These are phyloP conservation scores for Formica exsecta DNA, from an alignment of 1,140 invertebrate species.

Conservation along the genomic window DNA sequence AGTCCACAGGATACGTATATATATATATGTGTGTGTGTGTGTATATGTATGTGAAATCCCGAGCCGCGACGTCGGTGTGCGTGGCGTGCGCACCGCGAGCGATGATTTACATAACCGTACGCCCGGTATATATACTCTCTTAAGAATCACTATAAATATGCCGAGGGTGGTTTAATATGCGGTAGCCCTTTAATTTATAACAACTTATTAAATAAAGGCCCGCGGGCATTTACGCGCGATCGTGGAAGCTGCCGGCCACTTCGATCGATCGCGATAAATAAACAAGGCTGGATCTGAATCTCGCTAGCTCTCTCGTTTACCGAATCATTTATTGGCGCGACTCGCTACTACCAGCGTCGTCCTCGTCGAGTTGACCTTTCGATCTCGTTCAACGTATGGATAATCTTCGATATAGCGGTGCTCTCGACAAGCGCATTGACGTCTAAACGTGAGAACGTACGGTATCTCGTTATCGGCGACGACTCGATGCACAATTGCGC, in stretches of 20 bases:
- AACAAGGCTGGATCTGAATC: slow-evolving; percentile 46
- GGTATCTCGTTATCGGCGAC: slow-evolving; percentile 41
- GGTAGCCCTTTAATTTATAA: slow-evolving; percentile 83
- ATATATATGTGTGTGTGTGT: background rate
- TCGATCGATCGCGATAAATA: slow-evolving; percentile 76
- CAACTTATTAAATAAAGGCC: slow-evolving; percentile 82
- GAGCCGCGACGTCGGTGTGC: background rate
- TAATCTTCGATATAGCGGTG: slow-evolving; percentile 9
- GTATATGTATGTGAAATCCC: background rate
- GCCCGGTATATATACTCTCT: slow-evolving; percentile 60
- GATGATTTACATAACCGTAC: slow-evolving; percentile 75
- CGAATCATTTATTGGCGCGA: slow-evolving; percentile 57
- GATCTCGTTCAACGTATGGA: too few relatives aligned
- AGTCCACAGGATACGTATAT: slow-evolving; percentile 4
- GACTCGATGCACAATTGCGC: slow-evolving; percentile 77
- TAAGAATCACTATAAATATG: slow-evolving; percentile 81
- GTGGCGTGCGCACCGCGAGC: slow-evolving; percentile 39
- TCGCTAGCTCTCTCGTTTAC: slow-evolving; percentile 58
- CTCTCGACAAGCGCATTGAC: slow-evolving; percentile 34
- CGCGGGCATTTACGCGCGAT: slow-evolving; percentile 71
- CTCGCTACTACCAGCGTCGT: slow-evolving; percentile 1
- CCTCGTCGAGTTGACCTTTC: background rate
- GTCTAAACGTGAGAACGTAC: slow-evolving; percentile 79
- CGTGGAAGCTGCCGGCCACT: slow-evolving; percentile 51
- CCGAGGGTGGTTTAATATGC: slow-evolving; percentile 80